Base-by-base conservation (phyloP, 2,888 invertebrate genomes). In the Ephialtes manifestator region DNA sequence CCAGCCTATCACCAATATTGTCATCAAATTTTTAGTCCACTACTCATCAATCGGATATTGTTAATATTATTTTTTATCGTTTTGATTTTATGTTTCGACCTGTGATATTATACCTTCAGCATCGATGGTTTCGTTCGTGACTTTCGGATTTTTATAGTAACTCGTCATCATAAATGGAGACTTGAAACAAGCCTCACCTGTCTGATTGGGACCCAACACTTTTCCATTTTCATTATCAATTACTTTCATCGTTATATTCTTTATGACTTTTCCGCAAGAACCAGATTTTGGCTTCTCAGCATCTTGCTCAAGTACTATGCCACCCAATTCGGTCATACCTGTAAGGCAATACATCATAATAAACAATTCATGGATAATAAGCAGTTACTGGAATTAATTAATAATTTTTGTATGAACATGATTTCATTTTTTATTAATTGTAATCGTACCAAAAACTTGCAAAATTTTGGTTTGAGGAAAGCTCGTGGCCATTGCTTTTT, bases 311-410 rank as follows among this genome's bases (percentile, higher is more conserved):
- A 88, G 11, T 0, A 11, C 24, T 0, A 81, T 0, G 15, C 89
- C 89, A 4, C 89, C 88, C 4, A 89, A 3, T 85, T 93, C 93
- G 0, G 93, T 92, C 79, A 90, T 87, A 18, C 93, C 93, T 93
- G 68, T 15, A 55, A 13, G 24, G 24, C 8, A 81, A 39, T 24
- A 60, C 67, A 28, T 24, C 20, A 55, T 24, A 55, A 55, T 4
- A 4, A 7, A 51, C 5, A n/a, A 4, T 18, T 18, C 1, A 15
- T 51, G 4, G 4, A n/a, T 51, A 51, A n/a, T 51, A 51, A 18
- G 4, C 43, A 1, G 39, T 39, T 39, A 39, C 39, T 39, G 10
- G 39, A 39, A 39, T 10, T 39, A 39, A 10, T 39, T 39, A 10
- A 39, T 10, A 39, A 39, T 8, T 39, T 10, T 8, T 39, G 39